Percentiles rank a stretch among this genome's conserved stretches.
phyloP scores from a whole-genome alignment of 2,888 invertebrate species.

The Eledona agricola region DNA sequence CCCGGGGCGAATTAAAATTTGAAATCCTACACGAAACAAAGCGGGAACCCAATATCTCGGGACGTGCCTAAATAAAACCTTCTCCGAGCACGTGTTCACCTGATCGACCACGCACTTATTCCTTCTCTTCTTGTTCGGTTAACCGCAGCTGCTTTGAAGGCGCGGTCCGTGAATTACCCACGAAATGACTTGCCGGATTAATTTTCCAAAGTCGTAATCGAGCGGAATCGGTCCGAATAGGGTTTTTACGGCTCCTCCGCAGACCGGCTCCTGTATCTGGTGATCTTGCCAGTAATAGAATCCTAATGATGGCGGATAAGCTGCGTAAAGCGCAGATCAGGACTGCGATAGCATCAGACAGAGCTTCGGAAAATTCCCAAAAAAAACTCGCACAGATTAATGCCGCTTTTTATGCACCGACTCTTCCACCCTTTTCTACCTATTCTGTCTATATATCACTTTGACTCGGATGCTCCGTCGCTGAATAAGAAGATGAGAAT shows the following conservation, averaged over 20 bases:
- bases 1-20: conserved; percentile 12
- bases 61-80: conserved; percentile 11
- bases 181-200: too few relatives aligned
- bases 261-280: conserved; percentile 45
- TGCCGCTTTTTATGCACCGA: conserved; percentile 47
- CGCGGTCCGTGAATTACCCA: conserved; percentile 23
- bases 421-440: conserved; percentile 19
- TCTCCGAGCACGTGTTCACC: conserved; percentile 20
- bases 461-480: conserved; percentile 30
- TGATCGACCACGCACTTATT: conserved; percentile 24
- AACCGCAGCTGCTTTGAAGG: conserved; percentile 12
- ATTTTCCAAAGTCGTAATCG: too few relatives aligned
- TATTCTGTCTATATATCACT: conserved; percentile 41
- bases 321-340: conserved; percentile 40
- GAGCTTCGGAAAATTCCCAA: conserved; percentile 41
- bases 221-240: conserved; percentile 45
- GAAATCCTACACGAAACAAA: conserved; percentile 7
- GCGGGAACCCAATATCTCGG: conserved; percentile 2
- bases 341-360: conserved; percentile 43
- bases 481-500: conserved; percentile 40
- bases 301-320: conserved; percentile 49
- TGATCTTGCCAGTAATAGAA: conserved; percentile 48
- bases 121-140: conserved; percentile 11
- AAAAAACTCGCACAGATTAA: conserved; percentile 48
- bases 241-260: conserved; percentile 49